Base-by-base conservation (phyloP, 2,888 invertebrate genomes). In the Caenorhabditis plicata region DNA sequence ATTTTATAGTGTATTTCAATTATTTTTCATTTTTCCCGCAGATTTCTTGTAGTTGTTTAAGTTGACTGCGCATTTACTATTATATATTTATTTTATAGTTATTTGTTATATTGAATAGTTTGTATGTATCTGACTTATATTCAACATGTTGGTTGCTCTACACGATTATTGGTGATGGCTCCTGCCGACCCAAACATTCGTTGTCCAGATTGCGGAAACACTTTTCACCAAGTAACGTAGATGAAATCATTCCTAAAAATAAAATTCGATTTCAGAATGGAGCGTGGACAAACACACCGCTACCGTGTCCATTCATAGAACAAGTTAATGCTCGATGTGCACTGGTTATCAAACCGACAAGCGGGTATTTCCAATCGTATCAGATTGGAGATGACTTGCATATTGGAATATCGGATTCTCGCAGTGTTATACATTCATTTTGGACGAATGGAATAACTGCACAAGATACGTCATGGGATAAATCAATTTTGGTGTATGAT, bases 361-460 rank as follows among this genome's bases (percentile, higher is more conserved):
- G 23, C 15, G 64, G 60, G 13, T 48, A 35, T 27, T 60, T 64
- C 33, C 52, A 42, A 27, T 62, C 49, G 41, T 54, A 58, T 36
- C 42, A 43, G 49, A 26, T 55, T 11, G 65, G 62, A 0, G 60
- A 66, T 26, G 66, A 66, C 32, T 43, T 66, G 2, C 66, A 66
- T 38, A 55, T 66, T 29, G 66, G 66, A 2, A 62, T 66, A 17
- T 55, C 52, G 0, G 55, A 66, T 32, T 58, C 58, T 1, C 33
- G 19, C 3, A 56, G 58, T 17, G 23, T 41, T 11, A 45, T 66
- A 2, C 49, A 63, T 36, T 66, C 66, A 1, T 66, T 33, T 39
- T 55, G 61, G 61, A 61, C 46, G n/a, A 38, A 55, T 36, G 54
- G 51, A 20, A 32, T 61, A 15, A 17, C 35, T 0, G 22, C 51